phyloP scores from a whole-genome alignment of 23 tunicate genomes.

The Ciona savignyi region DNA sequence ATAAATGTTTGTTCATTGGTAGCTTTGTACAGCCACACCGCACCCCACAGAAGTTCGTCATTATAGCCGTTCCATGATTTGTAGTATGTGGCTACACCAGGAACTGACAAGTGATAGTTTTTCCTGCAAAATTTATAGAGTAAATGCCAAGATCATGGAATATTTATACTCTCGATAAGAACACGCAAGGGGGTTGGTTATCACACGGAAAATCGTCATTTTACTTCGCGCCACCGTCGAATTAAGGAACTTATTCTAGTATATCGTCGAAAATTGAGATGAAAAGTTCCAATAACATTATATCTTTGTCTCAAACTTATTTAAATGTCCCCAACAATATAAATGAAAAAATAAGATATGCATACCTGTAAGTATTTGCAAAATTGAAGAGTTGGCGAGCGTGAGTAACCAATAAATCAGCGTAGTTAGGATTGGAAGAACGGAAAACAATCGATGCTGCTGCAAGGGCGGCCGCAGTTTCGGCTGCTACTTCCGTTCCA shows the following conservation, averaged over 20 bases:
- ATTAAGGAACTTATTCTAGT: no score
- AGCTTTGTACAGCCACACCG: conserved; percentile 71
- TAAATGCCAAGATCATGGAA: neutral
- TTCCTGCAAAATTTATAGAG: conserved; percentile 10
- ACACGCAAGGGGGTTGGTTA: no score
- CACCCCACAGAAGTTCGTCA: conserved; percentile 87
- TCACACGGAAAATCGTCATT: no score
- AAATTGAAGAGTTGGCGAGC: conserved; percentile 68
- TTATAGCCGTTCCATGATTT: conserved; percentile 84
- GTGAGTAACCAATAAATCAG: conserved; percentile 31
- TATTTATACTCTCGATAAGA: neutral
- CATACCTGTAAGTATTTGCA: conserved; percentile 47
- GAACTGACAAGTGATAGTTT: conserved; percentile 54
- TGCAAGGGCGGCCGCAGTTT: conserved; percentile 74
- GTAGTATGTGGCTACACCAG: conserved; percentile 30
- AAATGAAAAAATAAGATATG: neutral
- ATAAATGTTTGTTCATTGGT: conserved; percentile 27
- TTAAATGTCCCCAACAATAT: no score
- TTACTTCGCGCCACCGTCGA: no score
- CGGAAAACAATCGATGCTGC: conserved; percentile 80
- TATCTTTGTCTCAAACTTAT: no score
- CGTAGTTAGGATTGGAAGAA: conserved; percentile 4
- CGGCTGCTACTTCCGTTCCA: conserved; percentile 90
- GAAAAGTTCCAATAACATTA: no score
- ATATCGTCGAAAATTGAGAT: no score